A percentile compares a stretch with the other conserved stretches of the same genome.
phyloP scores from a whole-genome alignment of 2,113 vertebrate species.

The Cyphomyrus plagiostoma region DNA sequence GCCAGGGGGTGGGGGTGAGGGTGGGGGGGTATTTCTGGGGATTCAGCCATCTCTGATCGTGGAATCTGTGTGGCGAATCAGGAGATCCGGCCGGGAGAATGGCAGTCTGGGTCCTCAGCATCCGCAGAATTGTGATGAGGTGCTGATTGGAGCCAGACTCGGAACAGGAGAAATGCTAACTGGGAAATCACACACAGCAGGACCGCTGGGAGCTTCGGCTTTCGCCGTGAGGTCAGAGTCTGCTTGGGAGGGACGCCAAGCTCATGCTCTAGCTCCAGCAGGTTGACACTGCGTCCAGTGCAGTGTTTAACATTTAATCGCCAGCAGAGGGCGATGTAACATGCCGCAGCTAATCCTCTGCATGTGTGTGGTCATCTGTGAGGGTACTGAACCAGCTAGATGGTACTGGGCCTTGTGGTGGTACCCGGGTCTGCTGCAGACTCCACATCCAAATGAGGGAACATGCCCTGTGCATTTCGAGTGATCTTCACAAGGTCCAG shows the following conservation, averaged over 20 bases:
- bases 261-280: background rate
- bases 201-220: background rate
- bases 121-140: constrained; percentile 50
- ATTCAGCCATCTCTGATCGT: constrained; percentile 65
- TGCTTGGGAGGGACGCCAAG: background rate
- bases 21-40: constrained; percentile 42
- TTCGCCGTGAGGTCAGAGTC: background rate
- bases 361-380: background rate
- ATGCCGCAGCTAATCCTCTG: background rate
- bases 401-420: background rate
- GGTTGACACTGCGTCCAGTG: background rate
- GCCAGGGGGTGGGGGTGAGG: constrained; percentile 31
- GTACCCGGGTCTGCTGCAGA: background rate
- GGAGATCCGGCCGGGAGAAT: constrained; percentile 56
- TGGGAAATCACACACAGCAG: background rate
- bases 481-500: background rate
- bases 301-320: background rate
- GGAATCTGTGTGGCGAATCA: constrained; percentile 60
- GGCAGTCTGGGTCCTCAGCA: constrained; percentile 45
- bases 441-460: background rate
- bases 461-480: background rate
- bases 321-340: background rate
- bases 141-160: background rate
- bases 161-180: background rate
- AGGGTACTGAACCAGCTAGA: background rate